Conservation (phyloP, 2,113 vertebrate genomes). For the Cyanistes caeruleus region DNA sequence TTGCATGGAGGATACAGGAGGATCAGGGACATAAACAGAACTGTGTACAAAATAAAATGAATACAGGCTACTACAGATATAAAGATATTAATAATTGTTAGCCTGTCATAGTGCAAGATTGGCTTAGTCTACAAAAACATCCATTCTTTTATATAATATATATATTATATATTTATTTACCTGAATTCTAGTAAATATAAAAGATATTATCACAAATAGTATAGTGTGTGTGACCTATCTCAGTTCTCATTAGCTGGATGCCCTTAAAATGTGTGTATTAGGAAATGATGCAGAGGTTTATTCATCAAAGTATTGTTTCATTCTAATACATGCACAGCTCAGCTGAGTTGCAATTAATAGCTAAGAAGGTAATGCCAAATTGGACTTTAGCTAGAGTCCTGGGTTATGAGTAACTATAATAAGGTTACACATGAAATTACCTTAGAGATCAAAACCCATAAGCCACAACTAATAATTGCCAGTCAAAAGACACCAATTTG, state of each 20-base stretch:
- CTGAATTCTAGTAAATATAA: not conserved
- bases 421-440: constrained; percentile 71
- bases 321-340: not conserved
- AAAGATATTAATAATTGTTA: not conserved
- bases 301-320: constrained; percentile 17
- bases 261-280: not conserved
- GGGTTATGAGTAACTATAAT: constrained; percentile 64
- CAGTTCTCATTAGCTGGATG: not conserved
- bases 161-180: not conserved
- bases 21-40: not conserved
- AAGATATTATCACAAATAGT: not conserved
- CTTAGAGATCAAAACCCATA: constrained; percentile 71
- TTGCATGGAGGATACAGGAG: not conserved
- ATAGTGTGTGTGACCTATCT: not conserved
- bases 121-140: not conserved
- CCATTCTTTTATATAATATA: not conserved
- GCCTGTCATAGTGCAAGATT: not conserved
- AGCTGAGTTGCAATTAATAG: constrained; percentile 66
- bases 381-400: constrained; percentile 58
- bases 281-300: constrained; percentile 7
- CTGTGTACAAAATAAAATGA: no score
- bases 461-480: constrained; percentile 67
- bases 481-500: constrained; percentile 49
- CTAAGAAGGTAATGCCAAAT: constrained; percentile 63
- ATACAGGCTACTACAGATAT: no score